Evolutionary conservation across 2,888 invertebrate species (phyloP), one percentile per base, ranked within the genome.

Genomic region (Norana najaformis): DNA sequence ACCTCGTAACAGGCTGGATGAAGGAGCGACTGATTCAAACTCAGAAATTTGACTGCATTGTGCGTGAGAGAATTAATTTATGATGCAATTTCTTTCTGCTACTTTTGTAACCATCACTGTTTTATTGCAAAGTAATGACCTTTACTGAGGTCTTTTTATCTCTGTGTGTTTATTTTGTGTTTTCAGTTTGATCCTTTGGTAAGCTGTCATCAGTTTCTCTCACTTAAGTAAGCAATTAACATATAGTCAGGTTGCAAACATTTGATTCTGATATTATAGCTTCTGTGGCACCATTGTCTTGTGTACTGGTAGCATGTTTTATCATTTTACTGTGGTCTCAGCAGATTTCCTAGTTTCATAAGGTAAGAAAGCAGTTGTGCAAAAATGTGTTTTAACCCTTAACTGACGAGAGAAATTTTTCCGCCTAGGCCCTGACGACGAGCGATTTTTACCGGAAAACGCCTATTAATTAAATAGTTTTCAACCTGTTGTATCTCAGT

Each of bases 171-270:
- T 8, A 41, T 37, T 88, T n/a, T 88, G 36, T 88, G n/a, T 47
- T 92, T 92, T 37, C 93, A 94, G 94, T 94, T 94, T 93, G 94
- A 94, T 92, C 93, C 94, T 83, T 93, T 94, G 93, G 94, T 94
- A 92, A 93, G 94, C 41, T 47, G 4, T 39, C 37, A 23, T 18
- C 23, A 30, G 3, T 39, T 88, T 93, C 37, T 88, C 34, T 23
- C 38, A 36, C 38, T 35, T 8, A 6, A 41, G 23, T n/a, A n/a
- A 69, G 69, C n/a, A n/a, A n/a, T 69, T 69, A 69, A 88, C 89
- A 37, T 69, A 23, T 37, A 89, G 36, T 69, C 18, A 3, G 53
- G 85, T 69, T 69, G n/a, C 30, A 47, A 69, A 69, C n/a, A 69
- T 6, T 1, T 4, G 30, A 69, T 69, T 13, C 69, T 69, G 11